Conservation (phyloP, 35 echinoderm and acorn worm species). For the Apostichopus japonicus region DNA sequence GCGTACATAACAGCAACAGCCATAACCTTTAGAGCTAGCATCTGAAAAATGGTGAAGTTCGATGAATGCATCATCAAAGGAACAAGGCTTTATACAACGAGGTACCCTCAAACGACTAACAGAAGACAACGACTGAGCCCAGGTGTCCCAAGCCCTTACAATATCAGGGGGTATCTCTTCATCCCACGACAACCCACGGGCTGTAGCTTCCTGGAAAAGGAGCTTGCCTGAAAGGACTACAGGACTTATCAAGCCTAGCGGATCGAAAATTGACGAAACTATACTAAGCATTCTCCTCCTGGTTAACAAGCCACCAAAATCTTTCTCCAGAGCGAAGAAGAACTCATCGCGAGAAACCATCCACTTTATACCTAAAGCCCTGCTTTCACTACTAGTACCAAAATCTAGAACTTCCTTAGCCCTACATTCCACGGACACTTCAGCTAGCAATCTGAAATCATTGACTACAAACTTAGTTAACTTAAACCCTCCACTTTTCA, state of each 20-base stretch:
- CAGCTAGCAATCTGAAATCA: conserved; percentile 1
- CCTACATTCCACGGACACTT: conserved; percentile 9
- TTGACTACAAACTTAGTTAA: conserved; percentile 65
- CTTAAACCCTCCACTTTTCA: conserved; percentile 50
- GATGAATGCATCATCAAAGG: background rate
- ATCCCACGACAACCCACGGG: conserved; percentile 50
- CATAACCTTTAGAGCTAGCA: conserved; percentile 74
- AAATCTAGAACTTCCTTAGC: conserved; percentile 52
- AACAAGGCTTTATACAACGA: conserved; percentile 57
- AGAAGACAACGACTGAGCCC: background rate
- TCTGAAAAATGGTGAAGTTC: conserved; percentile 89
- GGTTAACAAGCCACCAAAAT: conserved; percentile 33
- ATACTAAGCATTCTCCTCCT: conserved; percentile 66
- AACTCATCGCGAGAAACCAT: conserved; percentile 26
- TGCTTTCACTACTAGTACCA: background rate
- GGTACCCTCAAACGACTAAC: conserved; percentile 30
- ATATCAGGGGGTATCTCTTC: conserved; percentile 8
- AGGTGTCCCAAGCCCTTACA: conserved; percentile 1
- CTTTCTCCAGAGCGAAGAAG: conserved; percentile 19
- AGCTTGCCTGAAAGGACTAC: conserved; percentile 54
- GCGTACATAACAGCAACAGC: conserved; percentile 64
- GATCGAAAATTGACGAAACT: conserved; percentile 69
- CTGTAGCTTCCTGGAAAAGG: conserved; percentile 57
- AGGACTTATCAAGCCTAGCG: conserved; percentile 52
- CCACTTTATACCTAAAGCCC: conserved; percentile 50